These are phyloP conservation scores for Galeopsomyia nigrocyanea DNA, from an alignment of 2,888 invertebrate species.

Conservation along the genomic window DNA sequence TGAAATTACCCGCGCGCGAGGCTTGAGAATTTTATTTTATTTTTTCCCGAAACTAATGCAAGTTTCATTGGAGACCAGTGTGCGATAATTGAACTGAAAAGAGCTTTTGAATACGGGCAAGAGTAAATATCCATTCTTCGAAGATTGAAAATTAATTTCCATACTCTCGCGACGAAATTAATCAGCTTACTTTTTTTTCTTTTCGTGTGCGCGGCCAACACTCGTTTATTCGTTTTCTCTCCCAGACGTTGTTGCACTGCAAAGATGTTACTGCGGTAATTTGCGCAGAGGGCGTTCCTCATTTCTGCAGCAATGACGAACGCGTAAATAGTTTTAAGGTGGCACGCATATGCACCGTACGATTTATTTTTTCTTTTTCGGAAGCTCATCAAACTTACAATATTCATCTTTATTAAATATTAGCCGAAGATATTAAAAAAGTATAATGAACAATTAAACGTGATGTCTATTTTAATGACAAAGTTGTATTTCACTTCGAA, in stretches of 20 bases:
- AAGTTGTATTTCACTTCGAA: slow-evolving; percentile 9
- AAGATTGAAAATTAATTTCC: slow-evolving; percentile 6
- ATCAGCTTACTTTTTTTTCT: slow-evolving; percentile 36
- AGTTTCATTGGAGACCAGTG: slow-evolving; percentile 12
- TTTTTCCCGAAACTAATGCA: slow-evolving; percentile 59
- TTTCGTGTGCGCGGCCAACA: slow-evolving; percentile 33
- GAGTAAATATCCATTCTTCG: slow-evolving; percentile 3
- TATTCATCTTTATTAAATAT: too few relatives aligned
- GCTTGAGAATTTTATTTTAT: slow-evolving; percentile 62
- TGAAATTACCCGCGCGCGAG: slow-evolving; percentile 46
- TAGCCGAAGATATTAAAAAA: slow-evolving; percentile 37
- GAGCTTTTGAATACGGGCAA: neutral
- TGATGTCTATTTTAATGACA: slow-evolving; percentile 18
- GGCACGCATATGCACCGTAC: slow-evolving; percentile 14
- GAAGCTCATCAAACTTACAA: slow-evolving; percentile 39
- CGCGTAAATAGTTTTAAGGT: slow-evolving; percentile 50
- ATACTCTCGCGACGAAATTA: slow-evolving; percentile 9
- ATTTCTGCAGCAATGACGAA: slow-evolving; percentile 48
- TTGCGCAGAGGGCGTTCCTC: slow-evolving; percentile 55
- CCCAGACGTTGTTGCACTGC: slow-evolving; percentile 24
- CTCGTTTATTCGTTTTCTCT: slow-evolving; percentile 34
- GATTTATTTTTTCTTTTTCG: slow-evolving; percentile 35
- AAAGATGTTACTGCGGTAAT: slow-evolving; percentile 50
- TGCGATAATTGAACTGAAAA: neutral
- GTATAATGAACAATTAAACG: slow-evolving; percentile 27